Evolutionary conservation across 2,113 vertebrate genomes (phyloP).

Genomic region (Lonchura striata): DNA sequence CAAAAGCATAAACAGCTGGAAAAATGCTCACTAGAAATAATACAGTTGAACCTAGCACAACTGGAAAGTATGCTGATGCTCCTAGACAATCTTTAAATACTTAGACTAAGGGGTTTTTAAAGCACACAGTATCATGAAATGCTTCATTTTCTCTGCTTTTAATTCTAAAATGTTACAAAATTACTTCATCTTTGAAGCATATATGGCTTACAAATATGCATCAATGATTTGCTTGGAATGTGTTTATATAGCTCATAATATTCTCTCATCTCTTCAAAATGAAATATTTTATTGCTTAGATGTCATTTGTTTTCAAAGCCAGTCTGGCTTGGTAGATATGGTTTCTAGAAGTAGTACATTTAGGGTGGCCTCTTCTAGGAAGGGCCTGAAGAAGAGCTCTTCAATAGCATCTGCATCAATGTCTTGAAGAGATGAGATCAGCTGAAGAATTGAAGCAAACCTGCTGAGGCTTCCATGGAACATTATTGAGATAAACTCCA

Average conservation of each 20-base stretch:
- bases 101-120: background rate
- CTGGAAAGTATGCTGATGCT: background rate
- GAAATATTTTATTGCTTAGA: background rate
- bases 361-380: constrained; percentile 3
- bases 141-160: background rate
- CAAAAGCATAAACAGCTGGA: background rate
- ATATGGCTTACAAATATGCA: background rate
- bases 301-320: background rate
- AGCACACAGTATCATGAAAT: background rate
- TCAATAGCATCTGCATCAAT: background rate
- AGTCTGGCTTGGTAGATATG: background rate
- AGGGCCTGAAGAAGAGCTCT: constrained; percentile 56
- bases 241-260: background rate
- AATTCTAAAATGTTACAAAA: background rate
- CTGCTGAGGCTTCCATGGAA: background rate
- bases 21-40: background rate
- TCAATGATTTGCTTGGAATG: background rate
- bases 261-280: background rate
- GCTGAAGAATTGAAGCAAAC: constrained; percentile 30
- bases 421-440: background rate
- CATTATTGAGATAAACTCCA: constrained; percentile 12
- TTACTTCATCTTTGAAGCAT: background rate
- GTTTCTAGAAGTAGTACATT: constrained; percentile 46
- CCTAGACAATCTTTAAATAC: background rate
- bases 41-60: background rate